Conservation (phyloP, 2,113 vertebrate species). For the Lampris incognitus region DNA sequence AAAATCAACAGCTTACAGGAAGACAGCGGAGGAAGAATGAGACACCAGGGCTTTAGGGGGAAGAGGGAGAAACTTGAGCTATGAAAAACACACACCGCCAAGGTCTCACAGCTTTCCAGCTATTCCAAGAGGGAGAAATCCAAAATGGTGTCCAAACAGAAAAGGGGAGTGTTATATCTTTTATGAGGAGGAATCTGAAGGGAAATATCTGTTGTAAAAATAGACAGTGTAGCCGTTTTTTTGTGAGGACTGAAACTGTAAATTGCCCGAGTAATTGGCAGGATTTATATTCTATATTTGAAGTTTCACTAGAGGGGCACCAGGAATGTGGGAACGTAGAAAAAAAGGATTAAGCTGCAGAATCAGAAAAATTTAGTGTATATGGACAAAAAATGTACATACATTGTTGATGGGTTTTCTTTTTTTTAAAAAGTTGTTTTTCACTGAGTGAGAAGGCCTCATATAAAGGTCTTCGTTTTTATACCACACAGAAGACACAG, state of each 20-base stretch:
- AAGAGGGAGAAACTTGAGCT: slow-evolving; percentile 67
- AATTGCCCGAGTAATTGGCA: neutral
- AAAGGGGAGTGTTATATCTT: slow-evolving; percentile 4
- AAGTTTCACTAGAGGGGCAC: neutral
- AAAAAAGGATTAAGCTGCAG: neutral
- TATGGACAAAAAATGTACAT: no score
- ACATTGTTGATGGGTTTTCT: no score
- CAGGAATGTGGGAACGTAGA: neutral
- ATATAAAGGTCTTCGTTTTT: neutral
- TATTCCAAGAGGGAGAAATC: slow-evolving; percentile 58
- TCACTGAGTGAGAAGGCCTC: no score
- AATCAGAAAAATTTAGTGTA: no score
- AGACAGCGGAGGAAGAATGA: slow-evolving; percentile 57
- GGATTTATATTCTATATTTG: neutral
- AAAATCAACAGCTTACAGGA: slow-evolving; percentile 73
- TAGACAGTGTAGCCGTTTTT: slow-evolving; percentile 20
- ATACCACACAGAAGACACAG: no score
- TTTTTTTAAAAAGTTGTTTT: no score
- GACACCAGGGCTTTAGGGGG: slow-evolving; percentile 52
- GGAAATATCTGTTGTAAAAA: slow-evolving; percentile 47
- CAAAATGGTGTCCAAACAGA: slow-evolving; percentile 43
- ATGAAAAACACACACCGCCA: slow-evolving; percentile 61
- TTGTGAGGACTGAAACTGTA: neutral
- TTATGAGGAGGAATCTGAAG: slow-evolving; percentile 31
- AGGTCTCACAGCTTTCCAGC: slow-evolving; percentile 51